Percentiles rank a stretch among this genome's conserved stretches.
phyloP scores from a whole-genome alignment of 2,113 vertebrate species.

The Micronisus gabar region DNA sequence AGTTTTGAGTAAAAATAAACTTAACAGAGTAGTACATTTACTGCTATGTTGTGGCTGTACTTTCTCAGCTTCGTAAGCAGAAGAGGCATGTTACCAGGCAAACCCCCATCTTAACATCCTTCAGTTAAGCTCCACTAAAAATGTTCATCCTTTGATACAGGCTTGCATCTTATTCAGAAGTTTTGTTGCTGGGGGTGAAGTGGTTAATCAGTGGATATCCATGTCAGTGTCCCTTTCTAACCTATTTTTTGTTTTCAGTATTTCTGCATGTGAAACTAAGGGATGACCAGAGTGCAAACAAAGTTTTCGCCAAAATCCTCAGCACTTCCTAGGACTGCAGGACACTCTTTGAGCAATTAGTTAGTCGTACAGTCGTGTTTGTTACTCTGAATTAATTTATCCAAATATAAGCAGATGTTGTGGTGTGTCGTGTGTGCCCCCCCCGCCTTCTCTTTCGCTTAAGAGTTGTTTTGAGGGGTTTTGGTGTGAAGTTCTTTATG shows the following conservation, averaged over 20 bases:
- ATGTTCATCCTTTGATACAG: background rate
- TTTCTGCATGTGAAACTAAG: background rate
- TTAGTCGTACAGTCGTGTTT: background rate
- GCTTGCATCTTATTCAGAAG: background rate
- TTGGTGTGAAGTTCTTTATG: background rate
- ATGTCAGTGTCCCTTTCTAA: background rate
- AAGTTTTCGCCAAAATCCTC: background rate
- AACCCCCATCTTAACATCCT: background rate
- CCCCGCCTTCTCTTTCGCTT: background rate
- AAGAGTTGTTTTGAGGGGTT: background rate
- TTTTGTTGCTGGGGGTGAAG: background rate
- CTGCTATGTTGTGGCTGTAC: background rate
- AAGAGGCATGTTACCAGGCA: background rate
- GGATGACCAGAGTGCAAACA: background rate
- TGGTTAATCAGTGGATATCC: background rate
- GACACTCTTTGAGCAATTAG: background rate
- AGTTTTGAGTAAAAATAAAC: slow-evolving; percentile 23
- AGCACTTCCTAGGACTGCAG: background rate
- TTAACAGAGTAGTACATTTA: background rate
- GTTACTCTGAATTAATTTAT: background rate
- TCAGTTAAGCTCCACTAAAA: background rate
- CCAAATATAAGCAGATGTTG: background rate
- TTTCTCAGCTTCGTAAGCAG: background rate
- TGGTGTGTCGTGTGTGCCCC: no score
- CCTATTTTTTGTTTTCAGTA: background rate